Evolutionary conservation across 2,797 vertebrate genomes (phyloP).

Genomic region (Sorex maritimensis): DNA sequence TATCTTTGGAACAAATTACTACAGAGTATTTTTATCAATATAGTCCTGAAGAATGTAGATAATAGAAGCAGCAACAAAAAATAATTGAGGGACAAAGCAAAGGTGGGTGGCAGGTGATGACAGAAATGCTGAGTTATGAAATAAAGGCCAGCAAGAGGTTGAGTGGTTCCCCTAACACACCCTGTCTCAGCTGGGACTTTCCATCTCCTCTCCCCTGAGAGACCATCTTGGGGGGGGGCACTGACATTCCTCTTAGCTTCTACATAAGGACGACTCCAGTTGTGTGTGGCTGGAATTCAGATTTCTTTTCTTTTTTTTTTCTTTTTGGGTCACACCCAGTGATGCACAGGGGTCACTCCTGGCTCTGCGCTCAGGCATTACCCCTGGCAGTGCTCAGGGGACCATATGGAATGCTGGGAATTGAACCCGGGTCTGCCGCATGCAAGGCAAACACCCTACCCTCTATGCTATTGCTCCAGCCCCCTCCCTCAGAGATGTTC

Average conservation of each 20-base stretch:
- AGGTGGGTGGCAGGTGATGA: background rate
- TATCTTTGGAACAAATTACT: background rate
- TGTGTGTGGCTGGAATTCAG: background rate
- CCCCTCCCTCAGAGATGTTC: background rate
- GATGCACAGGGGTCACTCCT: too few relatives aligned
- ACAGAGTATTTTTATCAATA: background rate
- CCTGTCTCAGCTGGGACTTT: background rate
- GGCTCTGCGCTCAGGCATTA: too few relatives aligned
- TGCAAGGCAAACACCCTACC: too few relatives aligned
- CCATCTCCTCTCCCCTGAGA: background rate
- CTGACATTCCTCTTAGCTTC: background rate
- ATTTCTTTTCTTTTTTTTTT: background rate
- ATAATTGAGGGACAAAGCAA: slow-evolving; percentile 24
- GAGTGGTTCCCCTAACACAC: background rate
- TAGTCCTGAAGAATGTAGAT: background rate
- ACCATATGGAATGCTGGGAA: too few relatives aligned
- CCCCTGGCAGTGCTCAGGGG: too few relatives aligned
- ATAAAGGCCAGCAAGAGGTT: background rate
- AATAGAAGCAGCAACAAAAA: background rate
- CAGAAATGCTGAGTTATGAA: background rate
- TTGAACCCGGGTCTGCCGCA: too few relatives aligned
- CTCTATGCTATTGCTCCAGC: too few relatives aligned
- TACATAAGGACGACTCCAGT: background rate
- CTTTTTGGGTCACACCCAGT: too few relatives aligned
- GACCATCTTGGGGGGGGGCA: background rate